Conservation (phyloP, 2,113 vertebrate species). For the Gyps fulvus region DNA sequence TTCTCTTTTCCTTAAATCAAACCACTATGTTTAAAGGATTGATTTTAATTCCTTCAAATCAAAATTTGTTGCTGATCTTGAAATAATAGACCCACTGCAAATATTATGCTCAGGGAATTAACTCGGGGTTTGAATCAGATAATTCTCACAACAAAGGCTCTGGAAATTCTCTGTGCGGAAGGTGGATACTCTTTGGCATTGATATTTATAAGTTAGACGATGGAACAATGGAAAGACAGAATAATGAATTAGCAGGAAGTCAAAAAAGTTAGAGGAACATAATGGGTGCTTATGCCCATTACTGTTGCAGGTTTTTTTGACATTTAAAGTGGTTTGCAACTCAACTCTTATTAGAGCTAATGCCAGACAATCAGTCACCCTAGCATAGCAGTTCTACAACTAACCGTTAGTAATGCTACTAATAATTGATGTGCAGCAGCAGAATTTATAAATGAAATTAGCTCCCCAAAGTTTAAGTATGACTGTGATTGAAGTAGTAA, state of each 20-base stretch:
- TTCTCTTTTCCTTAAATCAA: neutral
- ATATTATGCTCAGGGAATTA: neutral
- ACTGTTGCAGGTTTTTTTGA: neutral
- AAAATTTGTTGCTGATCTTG: neutral
- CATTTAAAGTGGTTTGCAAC: slow-evolving; percentile 48
- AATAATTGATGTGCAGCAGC: slow-evolving; percentile 22
- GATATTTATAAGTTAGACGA: neutral
- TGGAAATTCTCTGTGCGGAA: neutral
- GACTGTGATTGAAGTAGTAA: slow-evolving; percentile 31
- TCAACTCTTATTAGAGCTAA: slow-evolving; percentile 17
- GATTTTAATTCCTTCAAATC: neutral
- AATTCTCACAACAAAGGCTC: neutral
- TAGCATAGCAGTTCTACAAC: neutral
- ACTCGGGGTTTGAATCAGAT: neutral
- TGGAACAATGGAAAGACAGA: neutral
- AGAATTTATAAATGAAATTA: slow-evolving; percentile 54
- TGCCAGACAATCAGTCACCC: slow-evolving; percentile 14
- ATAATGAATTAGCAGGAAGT: slow-evolving; percentile 8
- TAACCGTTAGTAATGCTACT: neutral
- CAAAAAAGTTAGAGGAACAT: neutral
- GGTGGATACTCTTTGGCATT: neutral
- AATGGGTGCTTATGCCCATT: neutral
- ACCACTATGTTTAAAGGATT: neutral
- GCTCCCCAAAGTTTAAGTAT: slow-evolving; percentile 34
- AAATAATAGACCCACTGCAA: neutral